phyloP scores from a whole-genome alignment of 2,797 vertebrate species.

The Lindbergichthys nudifrons region DNA sequence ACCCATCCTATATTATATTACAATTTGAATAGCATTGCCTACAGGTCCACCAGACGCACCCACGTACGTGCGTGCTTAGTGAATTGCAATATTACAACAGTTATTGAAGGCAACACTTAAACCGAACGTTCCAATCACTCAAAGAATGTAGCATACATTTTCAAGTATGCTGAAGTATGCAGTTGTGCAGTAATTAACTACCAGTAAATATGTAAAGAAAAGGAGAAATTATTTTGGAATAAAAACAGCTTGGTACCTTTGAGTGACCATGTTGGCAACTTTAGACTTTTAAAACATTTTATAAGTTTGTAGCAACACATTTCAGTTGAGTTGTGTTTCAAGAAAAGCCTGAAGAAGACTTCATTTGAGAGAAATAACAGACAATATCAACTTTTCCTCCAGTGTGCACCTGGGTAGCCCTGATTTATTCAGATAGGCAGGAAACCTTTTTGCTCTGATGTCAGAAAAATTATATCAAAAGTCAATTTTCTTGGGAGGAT shows the following conservation, averaged over 20 bases:
- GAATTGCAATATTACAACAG: conserved; percentile 8
- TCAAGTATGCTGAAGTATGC: background rate
- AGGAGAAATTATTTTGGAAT: background rate
- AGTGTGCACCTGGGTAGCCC: background rate
- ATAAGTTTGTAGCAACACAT: background rate
- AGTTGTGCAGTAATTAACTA: background rate
- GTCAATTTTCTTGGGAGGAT: background rate
- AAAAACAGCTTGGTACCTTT: background rate
- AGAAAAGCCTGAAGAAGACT: background rate
- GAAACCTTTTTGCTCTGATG: background rate
- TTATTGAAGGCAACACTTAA: conserved; percentile 40
- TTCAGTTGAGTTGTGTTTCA: background rate
- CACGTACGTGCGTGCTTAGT: background rate
- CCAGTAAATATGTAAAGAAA: background rate
- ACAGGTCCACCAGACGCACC: background rate
- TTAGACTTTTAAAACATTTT: background rate
- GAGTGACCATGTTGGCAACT: background rate
- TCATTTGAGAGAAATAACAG: background rate
- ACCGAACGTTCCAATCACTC: conserved; percentile 30
- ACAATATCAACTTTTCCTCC: background rate
- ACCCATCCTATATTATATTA: background rate
- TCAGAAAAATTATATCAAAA: background rate
- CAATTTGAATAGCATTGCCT: background rate
- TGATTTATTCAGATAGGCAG: background rate
- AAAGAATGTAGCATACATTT: background rate